Evolutionary conservation across 1,140 invertebrate genomes (phyloP), one percentile per base, ranked within the genome.

Genomic region (Maconellicoccus hirsutus): DNA sequence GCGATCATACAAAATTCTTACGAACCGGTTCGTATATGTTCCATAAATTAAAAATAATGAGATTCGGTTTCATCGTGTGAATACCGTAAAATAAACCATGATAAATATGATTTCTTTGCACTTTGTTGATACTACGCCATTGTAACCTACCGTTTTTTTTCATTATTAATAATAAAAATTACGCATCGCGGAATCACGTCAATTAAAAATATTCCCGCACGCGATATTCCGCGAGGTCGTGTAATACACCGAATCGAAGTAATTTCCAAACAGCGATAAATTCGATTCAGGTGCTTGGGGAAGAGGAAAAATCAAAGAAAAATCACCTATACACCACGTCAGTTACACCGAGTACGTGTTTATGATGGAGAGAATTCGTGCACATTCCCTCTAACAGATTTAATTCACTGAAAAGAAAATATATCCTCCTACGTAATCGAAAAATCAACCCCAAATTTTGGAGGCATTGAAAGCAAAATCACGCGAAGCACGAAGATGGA

Each of bases 321-420:
- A 66, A 26, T 66, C 61, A 25, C 25, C 61, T 14, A 66, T 14
- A 14, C 42, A 4, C 8, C 61, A 66, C 25, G 61, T 66, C 61
- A 66, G 14, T 66, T 25, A 66, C 21, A 66, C 21, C 22, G 25
- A 66, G 25, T 25, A 66, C 61, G 61, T 66, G 61, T 66, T 66
- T 66, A 66, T 66, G 61, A 66, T 66, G 61, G 22, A 66, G 25
- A 66, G 61, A 25, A 66, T 66, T 66, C 61, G 61, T 66, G 61
- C 61, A 59, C 52, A 66, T 66, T 66, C 61, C 25, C 61, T 66
- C 61, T 66, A 66, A 66, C 61, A 12, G 61, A 66, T 66, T 66
- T 66, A 66, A 66, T 66, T 66, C 61, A 66, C 61, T 66, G 61
- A 66, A 66, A 66, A 66, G 61, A 66, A 66, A 66, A 66, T 66